Base-by-base conservation (phyloP, 2,888 invertebrate species). In the Netelia inedita region DNA sequence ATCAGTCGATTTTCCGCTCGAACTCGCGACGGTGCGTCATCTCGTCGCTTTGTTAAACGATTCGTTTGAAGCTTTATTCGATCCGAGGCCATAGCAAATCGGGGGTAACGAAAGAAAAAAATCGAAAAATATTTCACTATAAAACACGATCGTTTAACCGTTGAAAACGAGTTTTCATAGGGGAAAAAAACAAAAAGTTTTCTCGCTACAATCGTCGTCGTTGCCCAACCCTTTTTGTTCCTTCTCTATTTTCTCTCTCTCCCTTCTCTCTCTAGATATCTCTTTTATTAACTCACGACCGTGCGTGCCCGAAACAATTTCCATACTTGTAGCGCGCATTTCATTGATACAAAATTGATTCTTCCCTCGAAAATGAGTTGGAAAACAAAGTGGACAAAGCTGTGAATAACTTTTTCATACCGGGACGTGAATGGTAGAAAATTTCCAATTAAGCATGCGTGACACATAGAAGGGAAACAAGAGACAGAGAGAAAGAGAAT, bases 361-460 rank as follows among this genome's bases (percentile, higher is more conserved):
- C 50, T 79, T 28, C 14, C 16, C 41, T 63, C 53, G 14, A 16
- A 55, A 50, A 21, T 68, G 16, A n/a, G 16, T 19, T 16, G 57
- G 16, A n/a, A 16, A 16, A 16, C 16, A 66, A 61, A 35, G 11
- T 10, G 57, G 50, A 78, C 80, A 78, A 41, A 81, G 46, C 65
- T 59, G 57, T 50, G 57, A 72, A 75, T 46, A 79, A 74, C 21
- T 16, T 14, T 69, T 74, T 69, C 19, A 53, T 46, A 57, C 21
- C 21, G 23, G 2, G 1, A 28, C 16, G n/a, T 66, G 43, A 83
- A 69, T 59, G 57, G 79, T 90, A 90, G 91, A 88, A 88, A 89
- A 89, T 88, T 89, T 90, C 87, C 88, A 82, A 85, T 85, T 82
- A 82, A 85, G 57, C 74, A 69, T 79, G 78, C 55, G 74, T 69